A percentile compares a stretch with the other conserved stretches of the same genome.
phyloP scores from a whole-genome alignment of 2,888 invertebrate species.

The Eudasyphora cyanicolor region DNA sequence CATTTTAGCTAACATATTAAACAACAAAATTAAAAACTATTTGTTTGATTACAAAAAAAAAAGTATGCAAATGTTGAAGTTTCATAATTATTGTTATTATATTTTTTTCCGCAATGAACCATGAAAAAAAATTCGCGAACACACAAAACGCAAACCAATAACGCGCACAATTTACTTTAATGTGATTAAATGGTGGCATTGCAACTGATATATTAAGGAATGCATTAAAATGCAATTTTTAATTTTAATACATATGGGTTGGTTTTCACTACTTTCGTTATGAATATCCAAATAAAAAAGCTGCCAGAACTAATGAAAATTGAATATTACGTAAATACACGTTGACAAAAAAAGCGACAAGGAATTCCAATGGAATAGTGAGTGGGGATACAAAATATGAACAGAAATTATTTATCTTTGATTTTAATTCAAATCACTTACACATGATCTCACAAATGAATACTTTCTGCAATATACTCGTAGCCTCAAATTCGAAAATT shows the following conservation, averaged over 20 bases:
- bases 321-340: no score
- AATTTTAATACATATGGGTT: conserved; percentile 35
- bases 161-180: conserved; percentile 40
- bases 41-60: conserved; percentile 20
- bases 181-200: conserved; percentile 43
- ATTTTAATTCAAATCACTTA: no score
- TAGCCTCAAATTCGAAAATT: no score
- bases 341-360: no score
- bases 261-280: not conserved
- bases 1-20: no score
- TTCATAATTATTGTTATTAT: conserved; percentile 14
- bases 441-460: no score
- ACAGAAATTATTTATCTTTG: no score
- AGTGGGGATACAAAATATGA: no score
- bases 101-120: not conserved
- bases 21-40: no score
- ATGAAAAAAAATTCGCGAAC: not conserved
- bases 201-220: conserved; percentile 40
- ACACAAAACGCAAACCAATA: not conserved
- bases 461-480: no score
- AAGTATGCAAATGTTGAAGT: conserved; percentile 14
- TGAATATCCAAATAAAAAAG: not conserved
- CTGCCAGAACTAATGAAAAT: conserved; percentile 17
- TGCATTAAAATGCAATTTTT: conserved; percentile 34
- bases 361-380: no score